Conservation (phyloP, 2,113 vertebrate species). For the Penelope pileata region DNA sequence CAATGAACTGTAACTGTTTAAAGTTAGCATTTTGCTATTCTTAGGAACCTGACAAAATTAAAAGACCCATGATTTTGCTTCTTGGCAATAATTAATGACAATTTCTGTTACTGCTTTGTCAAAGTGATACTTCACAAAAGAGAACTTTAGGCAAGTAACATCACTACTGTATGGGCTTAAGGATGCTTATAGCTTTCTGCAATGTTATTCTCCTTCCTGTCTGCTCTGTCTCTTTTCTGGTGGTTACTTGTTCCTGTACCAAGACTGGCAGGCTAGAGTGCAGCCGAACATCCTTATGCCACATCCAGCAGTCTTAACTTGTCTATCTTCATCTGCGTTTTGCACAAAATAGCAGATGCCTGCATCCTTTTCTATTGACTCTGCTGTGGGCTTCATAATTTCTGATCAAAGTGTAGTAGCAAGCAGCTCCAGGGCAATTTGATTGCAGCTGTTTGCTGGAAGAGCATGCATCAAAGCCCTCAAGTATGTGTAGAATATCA, state of each 20-base stretch:
- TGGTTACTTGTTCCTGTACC: background rate
- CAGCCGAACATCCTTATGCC: background rate
- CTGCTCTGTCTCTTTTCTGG: background rate
- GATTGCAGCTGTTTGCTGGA: background rate
- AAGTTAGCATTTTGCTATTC: background rate
- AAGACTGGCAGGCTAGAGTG: background rate
- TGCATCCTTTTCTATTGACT: background rate
- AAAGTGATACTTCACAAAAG: background rate
- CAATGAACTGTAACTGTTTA: background rate
- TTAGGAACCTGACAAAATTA: background rate
- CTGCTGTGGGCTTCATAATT: background rate
- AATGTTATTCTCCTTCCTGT: background rate
- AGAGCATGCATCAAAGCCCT: background rate
- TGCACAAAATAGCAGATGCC: background rate
- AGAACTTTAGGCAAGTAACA: background rate
- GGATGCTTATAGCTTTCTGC: background rate
- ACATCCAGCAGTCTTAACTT: background rate
- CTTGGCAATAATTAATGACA: background rate
- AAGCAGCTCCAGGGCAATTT: background rate
- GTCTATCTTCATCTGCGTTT: background rate
- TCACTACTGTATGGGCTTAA: accelerated
- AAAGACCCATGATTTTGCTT: background rate
- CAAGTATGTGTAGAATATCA: background rate
- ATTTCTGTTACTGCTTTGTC: background rate
- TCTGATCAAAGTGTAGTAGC: background rate